Conservation (phyloP, 2,113 vertebrate species). For the Neogale vison region DNA sequence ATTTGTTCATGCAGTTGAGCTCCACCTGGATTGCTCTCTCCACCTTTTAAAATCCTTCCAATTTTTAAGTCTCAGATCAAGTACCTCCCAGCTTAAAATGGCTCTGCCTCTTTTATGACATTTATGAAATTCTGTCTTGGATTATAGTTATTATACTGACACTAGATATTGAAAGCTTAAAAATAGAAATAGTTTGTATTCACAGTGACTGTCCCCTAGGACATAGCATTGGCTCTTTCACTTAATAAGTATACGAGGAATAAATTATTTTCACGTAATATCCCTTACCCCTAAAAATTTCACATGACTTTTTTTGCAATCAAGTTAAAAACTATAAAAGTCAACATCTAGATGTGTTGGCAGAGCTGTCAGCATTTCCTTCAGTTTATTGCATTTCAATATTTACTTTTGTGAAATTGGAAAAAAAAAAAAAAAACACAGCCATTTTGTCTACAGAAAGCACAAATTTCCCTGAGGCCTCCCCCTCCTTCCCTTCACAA, state of each 20-base stretch:
- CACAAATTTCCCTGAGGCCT: not conserved
- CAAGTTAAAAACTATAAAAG: not conserved
- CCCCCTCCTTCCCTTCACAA: not conserved
- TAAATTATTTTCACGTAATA: not conserved
- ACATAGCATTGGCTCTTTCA: not conserved
- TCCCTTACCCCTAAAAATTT: not conserved
- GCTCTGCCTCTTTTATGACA: not conserved
- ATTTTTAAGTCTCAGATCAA: not conserved
- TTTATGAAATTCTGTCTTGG: not conserved
- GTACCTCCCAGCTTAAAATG: not conserved
- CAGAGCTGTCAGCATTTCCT: not conserved
- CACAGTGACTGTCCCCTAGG: not conserved
- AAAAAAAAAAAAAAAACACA: not conserved
- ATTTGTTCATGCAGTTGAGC: not conserved
- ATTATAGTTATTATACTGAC: not conserved
- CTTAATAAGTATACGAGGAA: not conserved
- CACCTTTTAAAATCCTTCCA: not conserved
- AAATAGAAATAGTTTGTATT: not conserved
- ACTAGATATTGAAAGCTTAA: not conserved
- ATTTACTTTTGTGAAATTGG: constrained; percentile 9
- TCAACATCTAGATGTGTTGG: not conserved
- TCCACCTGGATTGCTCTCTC: not conserved
- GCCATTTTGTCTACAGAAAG: not conserved
- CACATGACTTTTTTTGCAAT: not conserved
- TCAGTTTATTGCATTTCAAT: not conserved